Evolutionary conservation across 64 coral and sea anemone species (phyloP).

Genomic region (Montipora capricornis): DNA sequence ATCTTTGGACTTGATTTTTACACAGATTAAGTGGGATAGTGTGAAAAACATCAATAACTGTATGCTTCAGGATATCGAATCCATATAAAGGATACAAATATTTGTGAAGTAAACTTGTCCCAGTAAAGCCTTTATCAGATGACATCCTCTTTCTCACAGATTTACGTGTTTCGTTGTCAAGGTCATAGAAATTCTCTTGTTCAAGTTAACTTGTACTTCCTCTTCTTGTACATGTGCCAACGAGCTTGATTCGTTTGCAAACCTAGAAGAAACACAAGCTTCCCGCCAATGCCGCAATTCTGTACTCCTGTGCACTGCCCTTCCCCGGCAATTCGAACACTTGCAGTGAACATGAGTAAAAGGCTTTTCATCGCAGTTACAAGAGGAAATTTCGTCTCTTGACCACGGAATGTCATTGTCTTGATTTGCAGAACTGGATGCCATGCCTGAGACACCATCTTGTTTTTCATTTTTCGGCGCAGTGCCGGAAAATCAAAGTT

Average conservation of each 20-base stretch:
- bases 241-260: too few relatives aligned
- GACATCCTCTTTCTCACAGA: constrained; percentile 37
- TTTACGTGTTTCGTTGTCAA: constrained; percentile 48
- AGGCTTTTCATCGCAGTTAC: not conserved
- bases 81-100: constrained; percentile 64
- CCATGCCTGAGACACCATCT: too few relatives aligned
- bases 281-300: constrained; percentile 54
- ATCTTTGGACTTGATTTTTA: too few relatives aligned
- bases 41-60: constrained; percentile 68
- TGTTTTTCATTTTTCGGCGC: too few relatives aligned
- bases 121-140: too few relatives aligned
- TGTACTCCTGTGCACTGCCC: not conserved
- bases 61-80: constrained; percentile 61
- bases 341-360: constrained; percentile 22
- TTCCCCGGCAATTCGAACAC: constrained; percentile 21
- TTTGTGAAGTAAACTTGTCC: constrained; percentile 42
- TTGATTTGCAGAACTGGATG: too few relatives aligned
- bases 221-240: not conserved
- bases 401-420: not conserved
- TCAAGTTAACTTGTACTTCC: not conserved
- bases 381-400: constrained; percentile 5
- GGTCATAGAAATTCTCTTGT: constrained; percentile 40
- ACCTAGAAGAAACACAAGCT: not conserved
- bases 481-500: too few relatives aligned
- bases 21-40: constrained; percentile 26